Conservation (phyloP, 1,140 invertebrate genomes). For the Bombus waltoni region DNA sequence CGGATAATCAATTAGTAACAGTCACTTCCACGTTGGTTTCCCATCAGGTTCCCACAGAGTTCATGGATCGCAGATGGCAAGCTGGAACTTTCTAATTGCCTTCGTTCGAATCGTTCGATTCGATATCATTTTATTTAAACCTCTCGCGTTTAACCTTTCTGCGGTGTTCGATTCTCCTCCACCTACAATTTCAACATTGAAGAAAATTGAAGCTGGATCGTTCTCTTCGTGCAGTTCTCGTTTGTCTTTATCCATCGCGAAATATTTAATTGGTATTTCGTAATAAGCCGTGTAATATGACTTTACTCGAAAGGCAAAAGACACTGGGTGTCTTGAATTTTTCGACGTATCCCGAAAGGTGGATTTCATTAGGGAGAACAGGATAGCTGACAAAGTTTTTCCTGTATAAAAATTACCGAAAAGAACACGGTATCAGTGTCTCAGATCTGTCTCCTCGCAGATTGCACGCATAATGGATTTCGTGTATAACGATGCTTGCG, state of each 20-base stretch:
- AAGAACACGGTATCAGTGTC: neutral
- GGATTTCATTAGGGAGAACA: neutral
- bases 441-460: neutral
- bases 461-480: neutral
- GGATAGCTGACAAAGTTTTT: neutral
- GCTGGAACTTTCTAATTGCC: slow-evolving; percentile 27
- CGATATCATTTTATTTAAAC: neutral
- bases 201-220: neutral
- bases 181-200: neutral
- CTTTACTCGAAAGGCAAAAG: neutral
- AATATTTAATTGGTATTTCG: neutral
- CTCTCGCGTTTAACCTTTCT: no score
- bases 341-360: neutral
- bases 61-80: neutral
- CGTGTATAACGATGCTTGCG: neutral
- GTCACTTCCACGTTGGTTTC: neutral
- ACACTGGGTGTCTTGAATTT: neutral
- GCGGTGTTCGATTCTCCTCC: no score
- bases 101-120: neutral
- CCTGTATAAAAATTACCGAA: neutral
- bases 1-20: slow-evolving; percentile 11
- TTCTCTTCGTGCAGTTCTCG: neutral
- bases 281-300: neutral
- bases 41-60: neutral
- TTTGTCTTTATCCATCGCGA: neutral